Evolutionary conservation across 2,888 invertebrate genomes (phyloP).

Genomic region (Bhutanitis thaidina): DNA sequence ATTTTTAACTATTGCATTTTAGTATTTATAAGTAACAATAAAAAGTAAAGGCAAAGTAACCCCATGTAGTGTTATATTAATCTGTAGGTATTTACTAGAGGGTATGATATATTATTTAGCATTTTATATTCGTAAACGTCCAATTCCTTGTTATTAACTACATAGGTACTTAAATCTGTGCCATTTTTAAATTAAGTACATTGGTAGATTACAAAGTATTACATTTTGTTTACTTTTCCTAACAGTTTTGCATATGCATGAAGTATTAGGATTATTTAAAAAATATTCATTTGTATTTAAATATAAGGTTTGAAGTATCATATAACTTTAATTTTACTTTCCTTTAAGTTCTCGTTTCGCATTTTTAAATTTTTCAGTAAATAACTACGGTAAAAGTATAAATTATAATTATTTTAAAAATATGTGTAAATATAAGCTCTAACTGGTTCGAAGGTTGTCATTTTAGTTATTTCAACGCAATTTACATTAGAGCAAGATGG

Average conservation of each 20-base stretch:
- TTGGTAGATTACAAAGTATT: slow-evolving; percentile 1
- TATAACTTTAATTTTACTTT: slow-evolving; percentile 1
- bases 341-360: background rate
- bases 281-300: slow-evolving; percentile 5
- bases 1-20: slow-evolving; percentile 2
- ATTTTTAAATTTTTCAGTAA: background rate
- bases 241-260: background rate
- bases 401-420: too few relatives aligned
- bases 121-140: slow-evolving; percentile 12
- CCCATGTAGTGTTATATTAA: background rate
- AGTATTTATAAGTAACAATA: slow-evolving; percentile 8
- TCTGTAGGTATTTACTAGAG: background rate
- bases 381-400: too few relatives aligned
- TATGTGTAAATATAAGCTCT: too few relatives aligned
- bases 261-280: slow-evolving; percentile 3
- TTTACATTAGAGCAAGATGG: too few relatives aligned
- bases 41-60: background rate
- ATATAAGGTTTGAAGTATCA: slow-evolving; percentile 10
- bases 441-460: too few relatives aligned
- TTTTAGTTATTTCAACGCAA: too few relatives aligned
- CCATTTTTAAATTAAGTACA: slow-evolving; percentile 36
- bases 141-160: slow-evolving; percentile 32
- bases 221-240: slow-evolving; percentile 7
- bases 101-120: background rate
- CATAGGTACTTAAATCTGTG: slow-evolving; percentile 39